These are phyloP conservation scores for Oscheius sp. DNA, from an alignment of 2,888 invertebrate genomes.

Conservation along the genomic window DNA sequence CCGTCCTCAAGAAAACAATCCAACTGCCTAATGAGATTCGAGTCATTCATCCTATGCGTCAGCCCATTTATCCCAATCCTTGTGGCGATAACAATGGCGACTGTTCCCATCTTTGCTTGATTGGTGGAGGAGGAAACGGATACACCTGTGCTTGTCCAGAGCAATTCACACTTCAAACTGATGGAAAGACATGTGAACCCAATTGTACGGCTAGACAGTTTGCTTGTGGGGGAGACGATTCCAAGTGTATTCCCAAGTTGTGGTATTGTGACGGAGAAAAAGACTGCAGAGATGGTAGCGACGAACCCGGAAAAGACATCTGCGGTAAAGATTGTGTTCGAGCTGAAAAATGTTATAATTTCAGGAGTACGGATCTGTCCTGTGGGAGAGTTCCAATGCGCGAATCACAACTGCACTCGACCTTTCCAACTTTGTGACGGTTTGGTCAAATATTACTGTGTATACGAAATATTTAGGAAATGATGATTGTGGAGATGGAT, in stretches of 20 bases:
- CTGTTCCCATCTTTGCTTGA: constrained; percentile 92
- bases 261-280: constrained; percentile 79
- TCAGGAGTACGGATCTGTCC: constrained; percentile 64
- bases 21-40: constrained; percentile 73
- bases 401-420: constrained; percentile 91
- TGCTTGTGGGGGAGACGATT: constrained; percentile 80
- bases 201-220: constrained; percentile 93
- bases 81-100: constrained; percentile 87
- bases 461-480: constrained; percentile 38
- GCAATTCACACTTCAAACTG: constrained; percentile 82
- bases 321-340: constrained; percentile 47
- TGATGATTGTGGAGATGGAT: constrained; percentile 72
- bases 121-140: constrained; percentile 78
- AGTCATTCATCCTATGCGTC: constrained; percentile 74
- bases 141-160: constrained; percentile 91
- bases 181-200: constrained; percentile 65
- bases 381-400: constrained; percentile 91
- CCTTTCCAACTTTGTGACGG: constrained; percentile 79
- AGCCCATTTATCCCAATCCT: constrained; percentile 87
- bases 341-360: too few relatives aligned
- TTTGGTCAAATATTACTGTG: not conserved
- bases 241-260: constrained; percentile 83
- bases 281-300: constrained; percentile 96
- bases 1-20: constrained; percentile 66
- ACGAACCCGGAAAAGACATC: constrained; percentile 79